Conservation (phyloP, 2,113 vertebrate genomes). For the Crypturellus undulatus region DNA sequence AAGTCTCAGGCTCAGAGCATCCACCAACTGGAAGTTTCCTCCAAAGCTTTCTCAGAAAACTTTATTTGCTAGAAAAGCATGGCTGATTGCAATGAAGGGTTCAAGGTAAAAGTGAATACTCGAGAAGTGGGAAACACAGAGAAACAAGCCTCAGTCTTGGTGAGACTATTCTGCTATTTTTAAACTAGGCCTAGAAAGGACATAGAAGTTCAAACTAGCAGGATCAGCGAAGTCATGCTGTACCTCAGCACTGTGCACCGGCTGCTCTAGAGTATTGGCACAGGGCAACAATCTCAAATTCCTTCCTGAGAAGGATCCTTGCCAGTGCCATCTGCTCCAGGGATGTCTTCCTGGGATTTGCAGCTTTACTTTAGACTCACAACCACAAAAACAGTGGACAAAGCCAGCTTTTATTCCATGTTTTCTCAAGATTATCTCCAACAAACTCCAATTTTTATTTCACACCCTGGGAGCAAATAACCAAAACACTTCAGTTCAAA, state of each 20-base stretch:
- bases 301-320: neutral
- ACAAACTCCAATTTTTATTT: neutral
- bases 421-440: neutral
- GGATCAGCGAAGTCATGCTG: neutral
- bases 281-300: neutral
- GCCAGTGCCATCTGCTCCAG: conserved; percentile 63
- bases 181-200: neutral
- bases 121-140: neutral
- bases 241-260: neutral
- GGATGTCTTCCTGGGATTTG: neutral
- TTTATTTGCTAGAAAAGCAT: rapidly evolving
- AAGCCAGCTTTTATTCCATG: neutral
- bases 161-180: neutral
- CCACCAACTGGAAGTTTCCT: neutral
- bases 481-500: neutral
- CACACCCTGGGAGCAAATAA: neutral
- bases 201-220: rapidly evolving
- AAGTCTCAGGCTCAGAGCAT: neutral
- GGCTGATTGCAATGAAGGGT: neutral
- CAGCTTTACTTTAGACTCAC: neutral
- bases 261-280: neutral
- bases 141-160: rapidly evolving
- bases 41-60: neutral
- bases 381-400: neutral
- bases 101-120: rapidly evolving